Evolutionary conservation across 1,140 invertebrate species (phyloP), one percentile per base, ranked within the genome.

Genomic region (Zelostemma sp.): DNA sequence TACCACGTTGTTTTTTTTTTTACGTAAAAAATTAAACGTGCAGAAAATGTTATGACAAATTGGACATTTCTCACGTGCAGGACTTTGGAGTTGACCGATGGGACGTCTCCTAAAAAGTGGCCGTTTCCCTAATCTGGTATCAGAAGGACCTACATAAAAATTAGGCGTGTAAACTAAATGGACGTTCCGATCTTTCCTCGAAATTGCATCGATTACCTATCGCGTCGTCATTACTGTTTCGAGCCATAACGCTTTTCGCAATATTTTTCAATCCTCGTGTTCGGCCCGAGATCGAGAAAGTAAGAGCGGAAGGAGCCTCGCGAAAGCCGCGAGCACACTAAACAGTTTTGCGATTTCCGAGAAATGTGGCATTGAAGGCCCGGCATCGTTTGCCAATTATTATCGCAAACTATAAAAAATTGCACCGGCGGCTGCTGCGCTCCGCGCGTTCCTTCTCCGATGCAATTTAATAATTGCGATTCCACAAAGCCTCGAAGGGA

Each of bases 141-240:
- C 66, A 66, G 58, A 69, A 15, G 71, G 71, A 73, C 66, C 71
- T 73, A 68, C 11, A 40, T 53, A 51, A 54, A 72, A 72, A n/a
- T n/a, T n/a, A n/a, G n/a, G n/a, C n/a, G n/a, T n/a, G n/a, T n/a
- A n/a, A n/a, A n/a, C n/a, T n/a, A n/a, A n/a, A n/a, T n/a, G n/a
- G n/a, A n/a, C n/a, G n/a, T n/a, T n/a, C n/a, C n/a, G n/a, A n/a
- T n/a, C n/a, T n/a, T n/a, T n/a, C n/a, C 19, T 5, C 11, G 38
- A 38, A 21, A 19, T 28, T 45, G 14, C 11, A 35, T 49, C n/a
- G n/a, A n/a, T n/a, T 28, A 28, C 25, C 25, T 28, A 28, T 28
- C 25, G 25, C 25, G 25, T 28, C 3, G 8, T 28, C 8, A n/a
- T n/a, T n/a, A n/a, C n/a, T n/a, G n/a, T n/a, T n/a, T n/a, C n/a